Base-by-base conservation (phyloP, 2,888 invertebrate species). In the Latrodectus hesperus region DNA sequence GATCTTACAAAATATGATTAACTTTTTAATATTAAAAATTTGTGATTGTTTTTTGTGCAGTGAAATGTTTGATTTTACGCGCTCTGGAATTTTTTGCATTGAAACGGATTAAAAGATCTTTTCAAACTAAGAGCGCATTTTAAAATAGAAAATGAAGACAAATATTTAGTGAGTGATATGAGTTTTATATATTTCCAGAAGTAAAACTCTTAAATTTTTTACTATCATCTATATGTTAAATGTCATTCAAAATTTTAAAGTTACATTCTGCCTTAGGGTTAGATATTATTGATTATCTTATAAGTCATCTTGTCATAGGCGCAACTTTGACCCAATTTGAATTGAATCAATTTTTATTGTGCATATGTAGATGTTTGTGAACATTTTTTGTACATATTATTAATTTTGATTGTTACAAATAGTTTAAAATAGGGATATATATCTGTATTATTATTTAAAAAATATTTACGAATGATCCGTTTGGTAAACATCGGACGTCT, bases 21-120 rank as follows among this genome's bases (percentile, higher is more conserved):
- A 16, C 60, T 60, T 60, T n/a, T n/a, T 16, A 60, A 16, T 87
- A 73, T 81, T 67, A 60, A 81, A 81, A 71, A 76, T 65, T 76
- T 72, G 49, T 77, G 60, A 60, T 73, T 87, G 77, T 87, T 87
- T 81, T 86, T 87, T 87, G 60, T 76, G 67, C 68, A 72, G 72
- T 77, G 86, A 86, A 75, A 74, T 85, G 76, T 81, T 82, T 82
- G 76, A 87, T 76, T 87, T 87, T 81, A 77, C 81, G 86, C 67
- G 76, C 81, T 81, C 55, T 77, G 72, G 52, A 49, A 64, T 76
- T 86, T 75, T 81, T 65, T 70, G 80, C 71, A 60, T 14, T 65
- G 80, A 53, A 51, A 51, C 53, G 75, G 70, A 74, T 80, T 64
- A 75, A 65, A 76, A 65, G 53, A 81, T 38, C 38, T 55, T 17